Conservation (phyloP, 2,113 vertebrate genomes). For the Crotalus horridus region DNA sequence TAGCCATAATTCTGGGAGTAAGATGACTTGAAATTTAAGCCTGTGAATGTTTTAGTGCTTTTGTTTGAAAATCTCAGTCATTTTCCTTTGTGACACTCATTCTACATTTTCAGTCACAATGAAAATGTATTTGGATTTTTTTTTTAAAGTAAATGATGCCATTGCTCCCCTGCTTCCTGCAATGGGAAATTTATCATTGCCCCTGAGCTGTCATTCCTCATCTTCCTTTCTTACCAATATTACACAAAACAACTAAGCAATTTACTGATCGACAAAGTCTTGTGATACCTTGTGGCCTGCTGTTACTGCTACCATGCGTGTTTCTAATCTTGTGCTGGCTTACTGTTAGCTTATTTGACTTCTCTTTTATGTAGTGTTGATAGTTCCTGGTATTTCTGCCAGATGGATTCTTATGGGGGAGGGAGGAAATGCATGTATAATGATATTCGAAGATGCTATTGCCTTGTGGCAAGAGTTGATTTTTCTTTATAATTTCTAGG, state of each 20-base stretch:
- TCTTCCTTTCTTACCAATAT: slow-evolving; percentile 30
- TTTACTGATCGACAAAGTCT: background rate
- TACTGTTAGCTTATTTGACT: fast-evolving
- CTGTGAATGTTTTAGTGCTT: background rate
- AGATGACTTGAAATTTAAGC: background rate
- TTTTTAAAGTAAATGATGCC: background rate
- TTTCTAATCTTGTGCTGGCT: background rate
- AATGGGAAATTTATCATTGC: slow-evolving; percentile 50
- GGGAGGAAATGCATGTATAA: background rate
- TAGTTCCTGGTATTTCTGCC: background rate
- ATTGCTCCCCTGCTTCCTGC: background rate
- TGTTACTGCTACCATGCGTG: background rate
- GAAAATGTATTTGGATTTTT: background rate
- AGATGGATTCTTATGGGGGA: background rate
- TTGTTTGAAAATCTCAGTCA: slow-evolving; percentile 13
- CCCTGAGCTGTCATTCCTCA: slow-evolving; percentile 42
- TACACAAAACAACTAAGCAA: background rate
- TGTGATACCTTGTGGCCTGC: background rate
- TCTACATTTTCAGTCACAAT: background rate
- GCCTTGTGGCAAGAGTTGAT: background rate
- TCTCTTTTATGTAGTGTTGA: fast-evolving
- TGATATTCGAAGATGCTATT: background rate
- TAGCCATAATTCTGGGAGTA: background rate
- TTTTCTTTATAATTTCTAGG: background rate
- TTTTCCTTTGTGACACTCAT: background rate